These are phyloP conservation scores for Melanotaenia pygmaea DNA, from an alignment of 2,797 vertebrate genomes.

Conservation along the genomic window DNA sequence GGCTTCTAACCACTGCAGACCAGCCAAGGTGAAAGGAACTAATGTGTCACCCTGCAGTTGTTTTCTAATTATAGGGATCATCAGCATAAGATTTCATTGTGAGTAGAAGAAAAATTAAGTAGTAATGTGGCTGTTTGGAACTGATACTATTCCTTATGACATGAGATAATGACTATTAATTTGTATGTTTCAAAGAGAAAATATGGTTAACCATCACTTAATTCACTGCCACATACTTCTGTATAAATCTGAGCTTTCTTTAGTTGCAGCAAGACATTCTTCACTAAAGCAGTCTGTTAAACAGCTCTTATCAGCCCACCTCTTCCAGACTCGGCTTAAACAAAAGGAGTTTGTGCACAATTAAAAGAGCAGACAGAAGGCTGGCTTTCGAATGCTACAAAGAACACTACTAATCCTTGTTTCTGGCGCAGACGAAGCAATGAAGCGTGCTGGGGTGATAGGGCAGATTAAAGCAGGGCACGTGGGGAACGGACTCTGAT, in stretches of 20 bases:
- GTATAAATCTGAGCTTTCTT: neutral
- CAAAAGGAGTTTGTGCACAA: constrained; percentile 42
- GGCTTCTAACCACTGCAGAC: constrained; percentile 53
- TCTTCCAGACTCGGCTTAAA: constrained; percentile 29
- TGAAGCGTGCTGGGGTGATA: constrained; percentile 32
- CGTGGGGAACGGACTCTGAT: constrained; percentile 50
- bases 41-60: constrained; percentile 38
- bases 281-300: constrained; percentile 34
- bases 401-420: constrained; percentile 71
- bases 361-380: constrained; percentile 62
- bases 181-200: neutral
- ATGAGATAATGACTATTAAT: constrained; percentile 6
- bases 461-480: constrained; percentile 68
- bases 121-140: neutral
- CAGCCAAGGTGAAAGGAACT: constrained; percentile 48
- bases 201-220: neutral
- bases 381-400: constrained; percentile 66
- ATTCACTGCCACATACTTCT: neutral
- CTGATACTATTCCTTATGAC: neutral
- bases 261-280: neutral
- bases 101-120: constrained; percentile 6
- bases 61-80: constrained; percentile 38
- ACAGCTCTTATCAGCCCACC: constrained; percentile 41
- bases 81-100: constrained; percentile 21
- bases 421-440: constrained; percentile 57